Percentiles rank a stretch among this genome's conserved stretches.
Evolutionary conservation across 1,140 invertebrate species (phyloP).

Genomic region (Dufourea novaeangliae): DNA sequence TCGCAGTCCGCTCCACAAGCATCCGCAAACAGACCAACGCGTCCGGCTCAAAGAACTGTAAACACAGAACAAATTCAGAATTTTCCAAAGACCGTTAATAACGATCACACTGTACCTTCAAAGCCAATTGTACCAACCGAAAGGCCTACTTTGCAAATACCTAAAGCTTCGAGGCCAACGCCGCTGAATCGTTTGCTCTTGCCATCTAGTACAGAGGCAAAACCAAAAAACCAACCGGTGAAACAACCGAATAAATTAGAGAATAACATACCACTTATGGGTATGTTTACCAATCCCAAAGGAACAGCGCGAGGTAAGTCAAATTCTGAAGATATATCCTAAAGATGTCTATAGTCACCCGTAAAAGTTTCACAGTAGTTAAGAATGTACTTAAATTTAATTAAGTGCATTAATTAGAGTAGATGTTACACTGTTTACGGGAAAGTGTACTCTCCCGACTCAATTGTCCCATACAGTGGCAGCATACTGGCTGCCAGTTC

Average conservation of each 20-base stretch:
- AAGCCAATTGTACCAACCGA: neutral
- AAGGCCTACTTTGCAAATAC: slow-evolving; percentile 1
- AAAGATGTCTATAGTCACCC: too few relatives aligned
- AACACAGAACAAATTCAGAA: neutral
- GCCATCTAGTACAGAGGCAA: slow-evolving; percentile 23
- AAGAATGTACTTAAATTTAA: too few relatives aligned
- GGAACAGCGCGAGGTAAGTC: slow-evolving; percentile 63
- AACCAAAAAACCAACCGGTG: slow-evolving; percentile 9
- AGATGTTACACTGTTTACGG: too few relatives aligned
- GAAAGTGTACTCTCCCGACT: too few relatives aligned
- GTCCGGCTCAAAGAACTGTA: neutral
- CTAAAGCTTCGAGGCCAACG: slow-evolving; percentile 23
- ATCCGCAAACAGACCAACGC: neutral
- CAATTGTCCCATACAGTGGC: too few relatives aligned
- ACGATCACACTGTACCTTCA: neutral
- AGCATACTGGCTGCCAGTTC: too few relatives aligned
- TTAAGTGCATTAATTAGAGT: too few relatives aligned
- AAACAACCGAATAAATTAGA: slow-evolving; percentile 63
- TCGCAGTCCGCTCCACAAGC: neutral
- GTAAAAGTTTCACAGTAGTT: too few relatives aligned
- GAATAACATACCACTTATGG: slow-evolving; percentile 62
- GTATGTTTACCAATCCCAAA: slow-evolving; percentile 67
- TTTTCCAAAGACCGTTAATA: neutral
- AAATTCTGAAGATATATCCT: too few relatives aligned
- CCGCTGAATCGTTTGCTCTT: neutral